Percentiles rank a stretch among this genome's conserved stretches.
Evolutionary conservation across 2,797 vertebrate genomes (phyloP).

Genomic region (Acanthiza pusilla): DNA sequence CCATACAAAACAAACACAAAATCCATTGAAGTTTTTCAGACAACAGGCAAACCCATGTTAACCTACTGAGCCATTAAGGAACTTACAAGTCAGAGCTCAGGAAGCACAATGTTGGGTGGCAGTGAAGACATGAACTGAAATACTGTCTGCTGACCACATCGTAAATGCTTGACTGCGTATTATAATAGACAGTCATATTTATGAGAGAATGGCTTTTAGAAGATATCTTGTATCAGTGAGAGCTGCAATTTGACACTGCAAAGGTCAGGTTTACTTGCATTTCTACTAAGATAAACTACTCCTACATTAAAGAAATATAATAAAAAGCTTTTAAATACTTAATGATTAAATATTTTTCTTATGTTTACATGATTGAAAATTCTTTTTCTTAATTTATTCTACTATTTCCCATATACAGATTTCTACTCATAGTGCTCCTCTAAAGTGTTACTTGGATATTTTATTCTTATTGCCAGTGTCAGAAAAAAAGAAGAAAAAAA

Average conservation of each 20-base stretch:
- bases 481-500: not conserved
- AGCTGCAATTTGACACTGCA: not conserved
- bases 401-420: not conserved
- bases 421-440: not conserved
- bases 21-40: not conserved
- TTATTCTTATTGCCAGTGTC: accelerated
- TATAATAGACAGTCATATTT: not conserved
- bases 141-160: not conserved
- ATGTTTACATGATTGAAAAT: not conserved
- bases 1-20: not conserved
- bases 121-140: not conserved
- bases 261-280: not conserved
- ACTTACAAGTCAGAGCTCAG: not conserved
- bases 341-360: not conserved
- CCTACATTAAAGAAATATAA: not conserved
- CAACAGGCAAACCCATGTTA: not conserved
- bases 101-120: not conserved
- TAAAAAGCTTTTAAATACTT: not conserved
- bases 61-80: not conserved
- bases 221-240: not conserved
- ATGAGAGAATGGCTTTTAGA: not conserved
- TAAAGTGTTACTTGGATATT: not conserved
- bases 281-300: not conserved
- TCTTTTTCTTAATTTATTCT: not conserved
- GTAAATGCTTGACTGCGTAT: not conserved